phyloP scores from a whole-genome alignment of 2,797 vertebrate genomes.

The Pseudocheirus occidentalis region DNA sequence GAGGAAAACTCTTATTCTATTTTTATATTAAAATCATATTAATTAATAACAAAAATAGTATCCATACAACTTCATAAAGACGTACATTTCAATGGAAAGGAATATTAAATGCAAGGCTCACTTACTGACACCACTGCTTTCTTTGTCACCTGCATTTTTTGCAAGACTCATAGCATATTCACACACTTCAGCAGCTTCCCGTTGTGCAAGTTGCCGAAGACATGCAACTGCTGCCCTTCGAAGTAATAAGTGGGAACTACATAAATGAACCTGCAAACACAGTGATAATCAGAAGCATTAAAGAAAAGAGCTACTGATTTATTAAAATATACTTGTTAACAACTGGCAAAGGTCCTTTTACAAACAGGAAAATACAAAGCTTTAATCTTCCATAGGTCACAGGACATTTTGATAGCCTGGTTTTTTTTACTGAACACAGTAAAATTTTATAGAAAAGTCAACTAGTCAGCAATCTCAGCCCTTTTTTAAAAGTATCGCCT shows the following conservation, averaged over 20 bases:
- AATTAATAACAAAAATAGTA: slow-evolving; percentile 3
- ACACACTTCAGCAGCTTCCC: slow-evolving; percentile 97
- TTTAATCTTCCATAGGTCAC: not conserved
- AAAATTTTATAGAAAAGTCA: slow-evolving; percentile 13
- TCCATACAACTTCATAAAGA: not conserved
- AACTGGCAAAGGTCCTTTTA: not conserved
- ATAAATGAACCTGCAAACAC: slow-evolving; percentile 93
- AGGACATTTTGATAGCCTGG: not conserved
- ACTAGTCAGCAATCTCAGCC: not conserved
- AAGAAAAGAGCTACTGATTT: not conserved
- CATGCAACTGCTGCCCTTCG: slow-evolving; percentile 97
- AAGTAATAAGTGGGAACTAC: slow-evolving; percentile 96
- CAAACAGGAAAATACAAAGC: not conserved
- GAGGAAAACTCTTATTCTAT: slow-evolving; percentile 27
- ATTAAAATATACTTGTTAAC: not conserved
- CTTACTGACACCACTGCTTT: slow-evolving; percentile 90
- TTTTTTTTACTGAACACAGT: not conserved
- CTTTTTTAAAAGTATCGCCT: not conserved
- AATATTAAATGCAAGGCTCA: slow-evolving; percentile 57
- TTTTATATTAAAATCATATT: slow-evolving; percentile 30
- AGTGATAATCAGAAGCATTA: slow-evolving; percentile 34
- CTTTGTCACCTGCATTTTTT: slow-evolving; percentile 91
- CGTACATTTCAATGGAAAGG: slow-evolving; percentile 30
- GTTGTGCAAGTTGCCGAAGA: slow-evolving; percentile 95
- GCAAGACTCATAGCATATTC: slow-evolving; percentile 98